These are phyloP conservation scores for Latheticus oryzae DNA, from an alignment of 2,888 invertebrate genomes.

Conservation along the genomic window DNA sequence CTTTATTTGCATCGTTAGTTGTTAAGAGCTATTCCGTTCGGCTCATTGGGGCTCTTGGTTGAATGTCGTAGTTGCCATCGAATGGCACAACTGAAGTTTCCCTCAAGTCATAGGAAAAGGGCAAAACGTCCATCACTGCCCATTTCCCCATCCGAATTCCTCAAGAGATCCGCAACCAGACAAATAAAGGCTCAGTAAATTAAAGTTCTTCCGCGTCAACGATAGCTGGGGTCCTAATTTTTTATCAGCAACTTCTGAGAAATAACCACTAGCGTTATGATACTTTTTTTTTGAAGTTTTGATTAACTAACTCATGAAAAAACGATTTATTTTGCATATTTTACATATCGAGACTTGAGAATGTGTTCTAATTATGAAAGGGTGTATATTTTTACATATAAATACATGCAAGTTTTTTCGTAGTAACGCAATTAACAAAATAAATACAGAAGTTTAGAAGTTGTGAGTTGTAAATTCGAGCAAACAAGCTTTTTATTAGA, in stretches of 20 bases:
- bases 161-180: slow-evolving; percentile 19
- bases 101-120: slow-evolving; percentile 23
- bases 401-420: slow-evolving; percentile 23
- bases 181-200: slow-evolving; percentile 25
- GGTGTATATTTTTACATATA: slow-evolving; percentile 21
- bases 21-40: slow-evolving; percentile 13
- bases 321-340: slow-evolving; percentile 31
- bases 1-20: slow-evolving; percentile 24
- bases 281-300: slow-evolving; percentile 10
- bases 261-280: too few relatives aligned
- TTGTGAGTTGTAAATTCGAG: slow-evolving; percentile 9
- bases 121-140: slow-evolving; percentile 25
- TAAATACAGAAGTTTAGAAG: too few relatives aligned
- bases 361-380: slow-evolving; percentile 17
- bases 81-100: slow-evolving; percentile 5
- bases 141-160: slow-evolving; percentile 26
- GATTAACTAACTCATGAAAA: slow-evolving; percentile 19
- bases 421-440: background rate
- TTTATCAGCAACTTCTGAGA: too few relatives aligned
- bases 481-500: slow-evolving; percentile 14
- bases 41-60: slow-evolving; percentile 23
- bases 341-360: slow-evolving; percentile 28
- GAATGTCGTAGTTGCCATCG: slow-evolving; percentile 12
- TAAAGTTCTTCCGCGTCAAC: slow-evolving; percentile 22
- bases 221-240: slow-evolving; percentile 7